Evolutionary conservation across 2,888 invertebrate species (phyloP).

Genomic region (Rotaria sp.): DNA sequence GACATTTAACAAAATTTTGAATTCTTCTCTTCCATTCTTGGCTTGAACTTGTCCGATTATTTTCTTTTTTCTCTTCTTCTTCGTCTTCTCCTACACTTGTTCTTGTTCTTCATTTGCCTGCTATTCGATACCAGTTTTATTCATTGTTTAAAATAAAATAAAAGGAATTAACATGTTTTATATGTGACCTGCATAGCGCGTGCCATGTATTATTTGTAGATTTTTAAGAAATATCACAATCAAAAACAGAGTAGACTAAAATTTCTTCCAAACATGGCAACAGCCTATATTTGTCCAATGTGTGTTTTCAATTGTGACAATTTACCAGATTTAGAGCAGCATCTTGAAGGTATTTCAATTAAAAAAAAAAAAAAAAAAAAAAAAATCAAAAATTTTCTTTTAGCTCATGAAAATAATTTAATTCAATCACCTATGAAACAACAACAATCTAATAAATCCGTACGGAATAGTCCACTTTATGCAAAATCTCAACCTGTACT

Average conservation of each 20-base stretch:
- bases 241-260: too few species aligned
- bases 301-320: conserved; percentile 23
- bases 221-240: not conserved
- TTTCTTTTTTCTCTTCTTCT: not conserved
- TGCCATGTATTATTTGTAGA: not conserved
- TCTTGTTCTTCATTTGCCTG: not conserved
- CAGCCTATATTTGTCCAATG: conserved; percentile 17
- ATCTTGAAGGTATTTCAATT: not conserved
- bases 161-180: too few species aligned
- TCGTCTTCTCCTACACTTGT: too few species aligned
- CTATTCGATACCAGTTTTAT: not conserved
- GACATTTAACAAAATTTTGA: not conserved
- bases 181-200: not conserved
- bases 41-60: conserved; percentile 9
- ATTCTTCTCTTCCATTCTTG: not conserved
- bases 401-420: not conserved
- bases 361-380: not conserved
- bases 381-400: not conserved
- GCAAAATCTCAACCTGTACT: not conserved
- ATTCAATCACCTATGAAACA: not conserved
- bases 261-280: not conserved
- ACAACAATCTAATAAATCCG: not conserved
- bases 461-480: conserved; percentile 3
- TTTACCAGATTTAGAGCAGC: conserved; percentile 20
- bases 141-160: not conserved